Percentiles rank a stretch among this genome's conserved stretches.
phyloP scores from a whole-genome alignment of 2,113 vertebrate genomes.

The Corydoras maculifer region DNA sequence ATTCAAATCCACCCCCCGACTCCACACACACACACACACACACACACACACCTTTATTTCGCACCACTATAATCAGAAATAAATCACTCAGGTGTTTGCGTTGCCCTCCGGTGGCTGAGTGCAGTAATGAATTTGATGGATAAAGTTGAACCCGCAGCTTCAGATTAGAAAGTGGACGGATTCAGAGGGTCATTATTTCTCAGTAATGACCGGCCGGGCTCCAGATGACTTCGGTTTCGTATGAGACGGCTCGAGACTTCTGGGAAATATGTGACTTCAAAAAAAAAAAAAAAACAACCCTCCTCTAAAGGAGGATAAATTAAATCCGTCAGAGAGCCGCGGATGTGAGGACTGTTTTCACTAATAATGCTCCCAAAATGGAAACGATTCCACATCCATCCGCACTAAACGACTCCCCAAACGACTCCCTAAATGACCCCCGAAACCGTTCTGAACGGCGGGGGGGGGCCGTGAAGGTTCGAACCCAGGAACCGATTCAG shows the following conservation, averaged over 20 bases:
- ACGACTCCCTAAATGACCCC: conserved; percentile 48
- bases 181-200: conserved; percentile 57
- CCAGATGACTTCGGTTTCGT: conserved; percentile 51
- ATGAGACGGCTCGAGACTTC: too few species aligned
- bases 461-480: too few species aligned
- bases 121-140: conserved; percentile 47
- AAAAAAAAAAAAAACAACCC: too few species aligned
- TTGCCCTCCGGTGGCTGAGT: conserved; percentile 40
- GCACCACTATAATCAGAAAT: too few species aligned
- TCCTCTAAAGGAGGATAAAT: conserved; percentile 62
- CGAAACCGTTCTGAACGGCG: not conserved
- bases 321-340: conserved; percentile 61
- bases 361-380: conserved; percentile 66
- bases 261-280: too few species aligned
- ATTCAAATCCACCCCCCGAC: too few species aligned
- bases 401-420: conserved; percentile 49
- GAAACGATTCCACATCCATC: conserved; percentile 58
- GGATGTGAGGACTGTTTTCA: conserved; percentile 60
- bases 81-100: conserved; percentile 43
- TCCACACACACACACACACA: conserved; percentile 43
- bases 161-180: conserved; percentile 35
- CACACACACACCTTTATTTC: too few species aligned
- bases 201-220: conserved; percentile 58
- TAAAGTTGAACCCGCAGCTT: conserved; percentile 36
- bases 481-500: too few species aligned